Percentiles rank a stretch among this genome's conserved stretches.
These are phyloP conservation scores for Oreocharis arfaki DNA, from an alignment of 2,113 vertebrate genomes.

Conservation along the genomic window DNA sequence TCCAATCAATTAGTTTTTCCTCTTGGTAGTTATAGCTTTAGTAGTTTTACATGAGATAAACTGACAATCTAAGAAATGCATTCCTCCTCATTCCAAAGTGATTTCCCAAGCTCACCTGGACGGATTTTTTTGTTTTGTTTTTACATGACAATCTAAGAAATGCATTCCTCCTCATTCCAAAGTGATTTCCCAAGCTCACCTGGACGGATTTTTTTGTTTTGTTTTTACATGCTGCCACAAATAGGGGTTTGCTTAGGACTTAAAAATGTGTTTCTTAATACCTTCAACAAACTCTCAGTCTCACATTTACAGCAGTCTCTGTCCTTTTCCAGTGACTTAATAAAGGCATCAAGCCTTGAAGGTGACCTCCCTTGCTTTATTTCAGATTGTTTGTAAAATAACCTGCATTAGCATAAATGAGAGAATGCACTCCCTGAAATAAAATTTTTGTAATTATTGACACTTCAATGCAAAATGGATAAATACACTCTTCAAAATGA, in stretches of 20 bases:
- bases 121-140: background rate
- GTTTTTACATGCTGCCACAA: background rate
- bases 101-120: conserved; percentile 63
- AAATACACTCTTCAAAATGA: conserved; percentile 9
- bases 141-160: background rate
- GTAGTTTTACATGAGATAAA: background rate
- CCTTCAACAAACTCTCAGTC: conserved; percentile 65
- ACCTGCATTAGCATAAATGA: conserved; percentile 17
- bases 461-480: background rate
- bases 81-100: background rate
- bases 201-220: no score
- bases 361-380: conserved; percentile 50
- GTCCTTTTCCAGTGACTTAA: conserved; percentile 67
- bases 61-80: background rate
- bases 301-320: conserved; percentile 64
- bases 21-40: background rate
- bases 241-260: conserved; percentile 45
- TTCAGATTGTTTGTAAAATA: conserved; percentile 58
- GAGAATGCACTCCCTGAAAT: conserved; percentile 33
- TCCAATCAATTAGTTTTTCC: background rate
- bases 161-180: no score
- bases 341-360: conserved; percentile 61
- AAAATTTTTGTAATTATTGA: background rate
- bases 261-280: conserved; percentile 62
- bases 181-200: no score